Evolutionary conservation across 2,888 invertebrate genomes (phyloP), one percentile per base, ranked within the genome.

Genomic region (Zelleria hepariella): DNA sequence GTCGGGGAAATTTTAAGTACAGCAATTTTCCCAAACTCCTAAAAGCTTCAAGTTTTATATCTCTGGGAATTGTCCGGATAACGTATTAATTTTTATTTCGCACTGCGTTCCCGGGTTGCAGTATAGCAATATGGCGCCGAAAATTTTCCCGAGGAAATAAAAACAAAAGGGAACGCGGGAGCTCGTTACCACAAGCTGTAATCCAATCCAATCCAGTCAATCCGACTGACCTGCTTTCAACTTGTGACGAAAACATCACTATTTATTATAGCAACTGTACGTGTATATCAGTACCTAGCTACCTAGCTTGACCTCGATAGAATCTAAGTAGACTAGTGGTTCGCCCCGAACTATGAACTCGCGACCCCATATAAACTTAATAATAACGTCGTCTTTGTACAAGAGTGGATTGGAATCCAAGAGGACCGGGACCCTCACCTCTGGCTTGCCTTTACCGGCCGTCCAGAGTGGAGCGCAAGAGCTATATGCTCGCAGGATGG

Each of bases 161-260:
- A 75, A 76, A 67, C 67, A 71, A 69, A 47, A 57, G 42, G 42
- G 24, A 57, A 72, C 70, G 68, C 63, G 60, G 61, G 59, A 60
- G 62, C 74, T 76, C 77, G 76, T 77, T 76, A 76, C 68, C 66
- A 66, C 70, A 70, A 70, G 70, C 70, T 65, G 71, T 76, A 77
- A 77, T 77, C 72, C 72, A 76, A 77, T 77, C 72, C 72, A 76
- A 77, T 77, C 71, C 68, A 61, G 68, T 68, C 73, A 75, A 74
- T 76, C 70, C 64, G 68, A 67, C 65, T 70, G 71, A 70, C 76
- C 73, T 70, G 18, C 69, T 62, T 61, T 58, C 10, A 48, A 51
- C 49, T 53, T 53, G 24, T 7, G 10, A 24, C 6, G 23, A 51
- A 51, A 20, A 51, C 23, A 51, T 23, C 23, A 51, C 21, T 18